phyloP scores from a whole-genome alignment of 2,113 vertebrate genomes.

The Melanostigma gelatinosum region DNA sequence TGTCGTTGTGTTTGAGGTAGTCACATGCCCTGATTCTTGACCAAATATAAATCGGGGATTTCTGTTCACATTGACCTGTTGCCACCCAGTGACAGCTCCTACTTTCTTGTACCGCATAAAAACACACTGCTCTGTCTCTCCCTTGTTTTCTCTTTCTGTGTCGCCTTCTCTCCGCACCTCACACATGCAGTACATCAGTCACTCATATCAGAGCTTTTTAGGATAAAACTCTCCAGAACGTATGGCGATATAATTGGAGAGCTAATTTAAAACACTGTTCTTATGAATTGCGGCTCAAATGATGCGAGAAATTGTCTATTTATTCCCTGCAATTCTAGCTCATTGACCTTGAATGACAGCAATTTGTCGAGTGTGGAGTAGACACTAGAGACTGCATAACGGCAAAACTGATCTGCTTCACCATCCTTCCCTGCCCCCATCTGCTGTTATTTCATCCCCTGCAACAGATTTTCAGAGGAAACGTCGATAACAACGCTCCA shows the following conservation, averaged over 20 bases:
- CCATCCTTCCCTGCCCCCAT: conserved; percentile 16
- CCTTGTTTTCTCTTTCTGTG: conserved; percentile 7
- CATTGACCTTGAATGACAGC: conserved; percentile 80
- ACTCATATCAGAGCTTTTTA: conserved; percentile 30
- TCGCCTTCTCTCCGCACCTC: neutral
- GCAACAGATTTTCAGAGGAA: conserved; percentile 93
- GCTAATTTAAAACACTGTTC: conserved; percentile 72
- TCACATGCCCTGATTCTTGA: neutral
- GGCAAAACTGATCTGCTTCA: conserved; percentile 48
- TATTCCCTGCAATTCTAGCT: conserved; percentile 71
- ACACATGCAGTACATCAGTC: conserved; percentile 20
- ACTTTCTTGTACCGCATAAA: neutral
- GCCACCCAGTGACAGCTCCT: conserved; percentile 8
- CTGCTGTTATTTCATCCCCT: conserved; percentile 60
- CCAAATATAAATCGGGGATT: neutral
- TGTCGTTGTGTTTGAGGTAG: conserved; percentile 2
- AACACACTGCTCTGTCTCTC: neutral
- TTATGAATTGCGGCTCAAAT: conserved; percentile 76
- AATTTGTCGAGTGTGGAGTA: conserved; percentile 71
- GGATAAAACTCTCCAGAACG: conserved; percentile 63
- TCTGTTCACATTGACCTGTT: conserved; percentile 10
- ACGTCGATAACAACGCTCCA: conserved; percentile 96
- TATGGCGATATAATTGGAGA: conserved; percentile 61
- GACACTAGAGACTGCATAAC: conserved; percentile 69
- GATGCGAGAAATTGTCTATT: conserved; percentile 71